Evolutionary conservation across 2,113 vertebrate genomes (phyloP).

Genomic region (Lepidothrix coronata): DNA sequence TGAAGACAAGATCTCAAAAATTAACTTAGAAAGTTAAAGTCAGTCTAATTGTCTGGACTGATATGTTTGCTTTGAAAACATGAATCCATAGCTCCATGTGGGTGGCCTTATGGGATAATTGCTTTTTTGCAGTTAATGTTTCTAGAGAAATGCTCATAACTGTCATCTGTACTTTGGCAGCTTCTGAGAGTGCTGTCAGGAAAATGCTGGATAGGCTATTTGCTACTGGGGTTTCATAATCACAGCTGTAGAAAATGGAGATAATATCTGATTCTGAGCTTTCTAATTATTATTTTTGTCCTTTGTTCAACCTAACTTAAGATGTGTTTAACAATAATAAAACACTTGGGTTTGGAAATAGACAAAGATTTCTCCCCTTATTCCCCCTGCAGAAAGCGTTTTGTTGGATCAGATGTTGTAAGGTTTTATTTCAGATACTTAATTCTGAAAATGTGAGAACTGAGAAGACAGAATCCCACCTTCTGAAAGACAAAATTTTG

Average conservation of each 20-base stretch:
- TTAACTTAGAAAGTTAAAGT: neutral
- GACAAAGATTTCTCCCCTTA: neutral
- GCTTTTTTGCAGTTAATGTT: conserved; percentile 42
- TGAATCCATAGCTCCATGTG: neutral
- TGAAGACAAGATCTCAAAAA: neutral
- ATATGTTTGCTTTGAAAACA: neutral
- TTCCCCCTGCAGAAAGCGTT: neutral
- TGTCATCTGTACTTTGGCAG: neutral
- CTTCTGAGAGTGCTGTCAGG: conserved; percentile 1
- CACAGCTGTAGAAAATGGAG: neutral
- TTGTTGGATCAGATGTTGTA: neutral
- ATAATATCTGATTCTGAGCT: neutral
- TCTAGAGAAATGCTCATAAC: conserved; percentile 5
- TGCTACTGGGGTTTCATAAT: neutral
- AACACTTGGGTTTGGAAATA: neutral
- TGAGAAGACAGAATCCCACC: neutral
- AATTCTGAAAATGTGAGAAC: neutral
- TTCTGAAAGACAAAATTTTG: conserved; percentile 15
- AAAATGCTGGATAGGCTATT: conserved; percentile 6
- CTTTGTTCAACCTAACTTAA: neutral
- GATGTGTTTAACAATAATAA: neutral
- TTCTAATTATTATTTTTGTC: neutral
- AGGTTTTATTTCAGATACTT: neutral
- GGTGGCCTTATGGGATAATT: neutral
- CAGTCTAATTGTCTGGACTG: neutral